These are phyloP conservation scores for Euglossa dilemma DNA, from an alignment of 1,140 invertebrate genomes.

Conservation along the genomic window DNA sequence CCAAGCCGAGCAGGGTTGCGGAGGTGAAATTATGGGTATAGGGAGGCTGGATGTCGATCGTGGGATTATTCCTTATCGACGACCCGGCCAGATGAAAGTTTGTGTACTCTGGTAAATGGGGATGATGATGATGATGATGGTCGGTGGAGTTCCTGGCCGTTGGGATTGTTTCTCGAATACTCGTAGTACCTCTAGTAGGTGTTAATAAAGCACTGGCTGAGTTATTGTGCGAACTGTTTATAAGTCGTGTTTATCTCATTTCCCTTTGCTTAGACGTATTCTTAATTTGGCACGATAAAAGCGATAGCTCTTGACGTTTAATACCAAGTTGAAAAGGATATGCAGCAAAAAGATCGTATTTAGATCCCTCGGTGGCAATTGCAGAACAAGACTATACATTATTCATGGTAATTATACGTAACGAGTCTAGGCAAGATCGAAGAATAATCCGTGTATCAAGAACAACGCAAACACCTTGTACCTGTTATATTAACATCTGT, in stretches of 20 bases:
- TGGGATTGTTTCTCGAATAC: neutral
- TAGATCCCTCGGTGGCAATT: neutral
- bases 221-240: neutral
- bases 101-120: neutral
- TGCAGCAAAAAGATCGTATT: neutral
- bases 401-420: conserved; percentile 31
- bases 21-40: neutral
- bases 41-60: neutral
- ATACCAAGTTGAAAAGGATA: neutral
- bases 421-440: neutral
- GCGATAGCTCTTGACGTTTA: neutral
- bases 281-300: neutral
- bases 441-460: neutral
- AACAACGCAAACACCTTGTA: conserved; percentile 4
- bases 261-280: neutral
- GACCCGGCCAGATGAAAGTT: neutral
- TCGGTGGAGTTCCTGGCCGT: neutral
- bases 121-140: neutral
- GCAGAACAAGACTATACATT: conserved; percentile 17
- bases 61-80: neutral
- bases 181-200: neutral
- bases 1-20: neutral
- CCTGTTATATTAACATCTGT: neutral
- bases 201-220: too few relatives aligned
- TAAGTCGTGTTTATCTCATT: neutral